Evolutionary conservation across 2,888 invertebrate genomes (phyloP), one percentile per base, ranked within the genome.

Genomic region (Abscondita cerata): DNA sequence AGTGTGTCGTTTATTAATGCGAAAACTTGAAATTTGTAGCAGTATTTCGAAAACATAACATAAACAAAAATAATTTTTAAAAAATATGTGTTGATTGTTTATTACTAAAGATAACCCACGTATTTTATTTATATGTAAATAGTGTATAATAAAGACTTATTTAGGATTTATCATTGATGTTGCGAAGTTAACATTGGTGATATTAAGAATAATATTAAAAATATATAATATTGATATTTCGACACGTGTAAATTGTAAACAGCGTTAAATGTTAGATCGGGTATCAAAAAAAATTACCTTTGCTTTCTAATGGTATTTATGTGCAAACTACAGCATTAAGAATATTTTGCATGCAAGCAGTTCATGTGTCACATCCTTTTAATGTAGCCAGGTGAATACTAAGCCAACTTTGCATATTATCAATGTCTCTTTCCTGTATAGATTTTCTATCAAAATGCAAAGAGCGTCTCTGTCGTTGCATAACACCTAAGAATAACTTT

Each of bases 281-380:
- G 13, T 12, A 36, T 36, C 3, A 11, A 48, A 31, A 25, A 31
- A n/a, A 25, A 15, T 51, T 51, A 15, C 51, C 16, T 15, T 16
- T 16, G 31, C 36, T 56, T 56, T 58, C 58, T 52, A 59, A 38
- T 15, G 47, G 52, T 47, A 59, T 59, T 59, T 59, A 59, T 52
- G 52, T 59, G 59, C 59, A 59, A 53, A 62, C 51, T 53, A 44
- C 54, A 60, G 53, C 57, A 62, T 62, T 62, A 62, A 36, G 41
- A 48, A 48, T 44, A 72, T 72, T 75, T 73, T 71, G 74, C 75
- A 75, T 75, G 71, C 73, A 69, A 67, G 70, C 68, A 68, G 71
- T 69, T 70, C 68, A 67, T 68, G 62, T 70, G 67, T 71, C 72
- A 73, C 71, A 74, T 75, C 75, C 75, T 75, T 67, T 75, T 56